These are phyloP conservation scores for Cebidichthys violaceus DNA, from an alignment of 2,113 vertebrate genomes.

Conservation along the genomic window DNA sequence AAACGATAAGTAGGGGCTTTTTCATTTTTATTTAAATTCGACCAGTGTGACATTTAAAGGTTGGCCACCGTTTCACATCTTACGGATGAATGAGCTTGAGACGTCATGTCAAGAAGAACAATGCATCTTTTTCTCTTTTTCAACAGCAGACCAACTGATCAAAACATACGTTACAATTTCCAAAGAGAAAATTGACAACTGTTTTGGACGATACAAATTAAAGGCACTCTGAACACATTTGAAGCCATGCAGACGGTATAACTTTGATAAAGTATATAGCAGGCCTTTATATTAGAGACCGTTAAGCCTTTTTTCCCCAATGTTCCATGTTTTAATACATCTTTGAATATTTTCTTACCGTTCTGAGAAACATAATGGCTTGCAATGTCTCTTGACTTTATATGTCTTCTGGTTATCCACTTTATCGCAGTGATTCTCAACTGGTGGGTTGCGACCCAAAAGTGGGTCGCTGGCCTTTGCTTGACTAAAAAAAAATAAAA, in stretches of 20 bases:
- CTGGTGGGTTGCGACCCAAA: too few species aligned
- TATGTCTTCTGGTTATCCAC: not conserved
- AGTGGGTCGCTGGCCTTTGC: too few species aligned
- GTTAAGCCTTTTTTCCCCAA: not conserved
- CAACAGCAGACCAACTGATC: not conserved
- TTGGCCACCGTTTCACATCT: constrained; percentile 28
- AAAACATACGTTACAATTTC: not conserved
- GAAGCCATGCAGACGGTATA: not conserved
- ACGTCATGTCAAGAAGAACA: constrained; percentile 19
- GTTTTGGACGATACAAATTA: not conserved
- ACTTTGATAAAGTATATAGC: not conserved
- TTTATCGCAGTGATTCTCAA: too few species aligned
- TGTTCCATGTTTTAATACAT: not conserved
- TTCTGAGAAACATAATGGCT: not conserved
- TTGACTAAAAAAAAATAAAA: too few species aligned
- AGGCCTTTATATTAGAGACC: not conserved
- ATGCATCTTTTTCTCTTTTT: not conserved
- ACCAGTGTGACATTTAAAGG: constrained; percentile 7
- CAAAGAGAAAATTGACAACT: too few species aligned
- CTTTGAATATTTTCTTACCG: not conserved
- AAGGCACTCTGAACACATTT: not conserved
- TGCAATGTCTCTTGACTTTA: not conserved
- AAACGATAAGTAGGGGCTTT: not conserved
- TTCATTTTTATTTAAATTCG: not conserved
- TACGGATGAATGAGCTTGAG: constrained; percentile 14